phyloP scores from a whole-genome alignment of 1,140 invertebrate species.

The Megalonaias nervosa region DNA sequence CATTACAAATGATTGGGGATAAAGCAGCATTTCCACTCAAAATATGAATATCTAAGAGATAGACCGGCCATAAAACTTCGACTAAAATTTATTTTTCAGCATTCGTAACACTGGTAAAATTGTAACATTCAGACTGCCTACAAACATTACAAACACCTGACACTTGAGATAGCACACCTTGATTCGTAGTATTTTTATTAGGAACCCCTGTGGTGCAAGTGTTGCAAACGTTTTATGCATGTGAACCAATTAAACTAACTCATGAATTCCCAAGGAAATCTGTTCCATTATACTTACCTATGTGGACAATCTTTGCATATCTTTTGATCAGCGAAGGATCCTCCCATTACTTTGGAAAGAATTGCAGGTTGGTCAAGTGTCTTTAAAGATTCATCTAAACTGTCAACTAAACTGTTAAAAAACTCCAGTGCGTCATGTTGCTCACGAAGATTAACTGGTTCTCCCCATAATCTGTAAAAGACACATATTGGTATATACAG shows the following conservation, averaged over 20 bases:
- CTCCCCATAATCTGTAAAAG: conserved; percentile 82
- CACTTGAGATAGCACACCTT: too few species aligned
- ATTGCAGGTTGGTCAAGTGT: conserved; percentile 92
- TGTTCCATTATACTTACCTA: conserved; percentile 77
- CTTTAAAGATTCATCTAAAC: conserved; percentile 96
- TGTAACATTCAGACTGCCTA: too few species aligned
- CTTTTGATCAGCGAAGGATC: conserved; percentile 98
- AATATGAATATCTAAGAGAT: too few species aligned
- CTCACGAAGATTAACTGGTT: conserved; percentile 97
- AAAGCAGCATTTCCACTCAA: too few species aligned
- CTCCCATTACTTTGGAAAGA: conserved; percentile 95
- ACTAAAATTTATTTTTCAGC: too few species aligned
- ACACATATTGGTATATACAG: not conserved
- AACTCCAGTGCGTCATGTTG: conserved; percentile 99
- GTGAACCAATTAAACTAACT: not conserved
- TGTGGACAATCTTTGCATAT: conserved; percentile 99
- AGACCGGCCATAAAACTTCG: too few species aligned
- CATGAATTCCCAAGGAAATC: not conserved
- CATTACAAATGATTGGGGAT: too few species aligned
- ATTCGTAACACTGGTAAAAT: too few species aligned
- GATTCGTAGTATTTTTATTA: too few species aligned
- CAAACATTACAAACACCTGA: too few species aligned
- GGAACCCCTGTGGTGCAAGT: too few species aligned
- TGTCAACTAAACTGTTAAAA: conserved; percentile 98
- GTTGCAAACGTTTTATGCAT: too few species aligned